Conservation (phyloP, 2,113 vertebrate genomes). For the Phaethon lepturus region DNA sequence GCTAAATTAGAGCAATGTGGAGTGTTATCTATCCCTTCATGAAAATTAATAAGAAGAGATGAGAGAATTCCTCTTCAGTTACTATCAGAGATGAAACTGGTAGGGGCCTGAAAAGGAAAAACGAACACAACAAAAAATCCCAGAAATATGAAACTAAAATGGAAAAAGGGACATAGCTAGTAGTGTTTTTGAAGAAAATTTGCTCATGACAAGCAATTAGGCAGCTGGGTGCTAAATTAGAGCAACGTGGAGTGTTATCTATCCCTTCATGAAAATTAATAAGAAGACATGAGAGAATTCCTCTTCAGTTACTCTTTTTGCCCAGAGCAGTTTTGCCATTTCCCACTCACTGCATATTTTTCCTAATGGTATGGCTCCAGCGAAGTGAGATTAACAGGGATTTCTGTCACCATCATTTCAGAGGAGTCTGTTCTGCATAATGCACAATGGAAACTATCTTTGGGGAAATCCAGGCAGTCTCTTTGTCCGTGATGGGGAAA, state of each 20-base stretch:
- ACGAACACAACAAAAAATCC: neutral
- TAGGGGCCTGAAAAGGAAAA: neutral
- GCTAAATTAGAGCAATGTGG: neutral
- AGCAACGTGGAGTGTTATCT: neutral
- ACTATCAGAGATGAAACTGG: neutral
- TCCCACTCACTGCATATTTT: neutral
- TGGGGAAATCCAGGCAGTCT: neutral
- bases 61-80: too few relatives aligned
- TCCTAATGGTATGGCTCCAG: neutral
- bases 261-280: neutral
- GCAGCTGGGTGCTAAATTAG: neutral
- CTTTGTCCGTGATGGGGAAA: neutral
- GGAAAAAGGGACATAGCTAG: neutral
- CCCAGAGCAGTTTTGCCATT: neutral
- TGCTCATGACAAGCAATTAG: neutral
- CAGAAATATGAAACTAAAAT: neutral
- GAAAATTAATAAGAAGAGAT: neutral
- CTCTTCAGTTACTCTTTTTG: neutral
- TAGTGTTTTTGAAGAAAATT: neutral
- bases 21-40: neutral
- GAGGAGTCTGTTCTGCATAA: neutral
- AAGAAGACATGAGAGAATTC: neutral
- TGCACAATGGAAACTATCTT: neutral
- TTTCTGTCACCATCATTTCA: neutral
- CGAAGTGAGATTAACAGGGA: neutral